Evolutionary conservation across 1,140 invertebrate species (phyloP).

Genomic region (Hycleus cichorii): DNA sequence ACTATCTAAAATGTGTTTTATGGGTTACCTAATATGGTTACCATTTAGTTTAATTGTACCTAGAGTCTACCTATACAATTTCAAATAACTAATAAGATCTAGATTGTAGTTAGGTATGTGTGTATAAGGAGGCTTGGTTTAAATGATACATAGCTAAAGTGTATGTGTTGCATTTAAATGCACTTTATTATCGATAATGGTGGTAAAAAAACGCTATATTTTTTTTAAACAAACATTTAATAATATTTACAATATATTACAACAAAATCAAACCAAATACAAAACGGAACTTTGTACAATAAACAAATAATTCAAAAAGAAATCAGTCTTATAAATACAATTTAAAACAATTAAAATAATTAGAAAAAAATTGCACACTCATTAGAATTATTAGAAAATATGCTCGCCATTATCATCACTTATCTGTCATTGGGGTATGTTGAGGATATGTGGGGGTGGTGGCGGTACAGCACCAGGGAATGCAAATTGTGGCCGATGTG

Average conservation of each 20-base stretch:
- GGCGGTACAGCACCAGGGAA: constrained; percentile 15
- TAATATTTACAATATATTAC: constrained; percentile 7
- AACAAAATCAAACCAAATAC: no score
- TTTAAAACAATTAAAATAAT: neutral
- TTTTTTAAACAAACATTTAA: constrained; percentile 32
- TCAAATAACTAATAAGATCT: constrained; percentile 17
- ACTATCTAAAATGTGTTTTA: constrained; percentile 39
- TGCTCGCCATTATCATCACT: neutral
- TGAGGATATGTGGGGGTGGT: constrained; percentile 22
- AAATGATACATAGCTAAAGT: neutral
- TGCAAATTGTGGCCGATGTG: constrained; percentile 36
- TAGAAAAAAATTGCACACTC: constrained; percentile 6
- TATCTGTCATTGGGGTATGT: constrained; percentile 32
- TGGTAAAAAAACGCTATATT: constrained; percentile 2
- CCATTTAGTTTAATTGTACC: constrained; percentile 24
- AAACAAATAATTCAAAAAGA: no score
- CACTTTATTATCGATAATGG: constrained; percentile 5
- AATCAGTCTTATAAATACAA: neutral
- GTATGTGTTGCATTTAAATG: no score
- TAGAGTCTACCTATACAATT: neutral
- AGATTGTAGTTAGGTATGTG: constrained; percentile 17
- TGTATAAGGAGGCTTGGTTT: neutral
- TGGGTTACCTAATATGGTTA: constrained; percentile 32
- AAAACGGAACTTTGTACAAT: no score
- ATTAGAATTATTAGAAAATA: no score